Conservation (phyloP, 2,797 vertebrate genomes). For the Fistularia commersonii region DNA sequence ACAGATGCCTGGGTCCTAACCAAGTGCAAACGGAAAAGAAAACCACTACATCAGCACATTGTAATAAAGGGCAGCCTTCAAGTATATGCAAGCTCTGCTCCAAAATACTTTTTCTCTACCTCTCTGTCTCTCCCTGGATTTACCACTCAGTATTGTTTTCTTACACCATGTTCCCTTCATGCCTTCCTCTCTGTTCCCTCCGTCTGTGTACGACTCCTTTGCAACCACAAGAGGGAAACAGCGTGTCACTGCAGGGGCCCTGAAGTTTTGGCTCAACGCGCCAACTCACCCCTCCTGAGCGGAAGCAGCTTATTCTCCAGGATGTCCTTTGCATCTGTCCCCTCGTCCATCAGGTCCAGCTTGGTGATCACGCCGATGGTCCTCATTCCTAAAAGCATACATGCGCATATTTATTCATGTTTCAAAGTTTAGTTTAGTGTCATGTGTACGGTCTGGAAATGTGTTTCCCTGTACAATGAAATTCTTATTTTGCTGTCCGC, state of each 20-base stretch:
- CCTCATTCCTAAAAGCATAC: constrained; percentile 60
- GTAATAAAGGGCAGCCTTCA: constrained; percentile 67
- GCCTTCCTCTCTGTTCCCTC: not conserved
- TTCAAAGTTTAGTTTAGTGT: no score
- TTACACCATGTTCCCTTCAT: constrained; percentile 2
- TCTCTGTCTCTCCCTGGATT: constrained; percentile 26
- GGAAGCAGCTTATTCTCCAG: constrained; percentile 72
- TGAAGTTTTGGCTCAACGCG: not conserved
- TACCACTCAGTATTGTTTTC: constrained; percentile 18
- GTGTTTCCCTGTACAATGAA: no score
- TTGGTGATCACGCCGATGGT: constrained; percentile 97
- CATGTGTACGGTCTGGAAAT: no score
- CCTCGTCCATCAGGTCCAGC: constrained; percentile 94
- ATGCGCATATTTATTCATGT: not conserved
- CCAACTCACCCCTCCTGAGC: constrained; percentile 62
- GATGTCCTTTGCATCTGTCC: constrained; percentile 71
- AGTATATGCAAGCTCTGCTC: constrained; percentile 58
- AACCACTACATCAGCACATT: constrained; percentile 70
- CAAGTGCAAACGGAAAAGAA: constrained; percentile 73
- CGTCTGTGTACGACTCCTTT: constrained; percentile 7
- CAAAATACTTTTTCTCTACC: constrained; percentile 45
- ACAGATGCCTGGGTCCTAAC: constrained; percentile 61
- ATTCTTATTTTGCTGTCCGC: no score
- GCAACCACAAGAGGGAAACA: constrained; percentile 75
- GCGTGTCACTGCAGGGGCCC: constrained; percentile 13